Base-by-base conservation (phyloP, 2,888 invertebrate genomes). In the Hecatera dysodea region DNA sequence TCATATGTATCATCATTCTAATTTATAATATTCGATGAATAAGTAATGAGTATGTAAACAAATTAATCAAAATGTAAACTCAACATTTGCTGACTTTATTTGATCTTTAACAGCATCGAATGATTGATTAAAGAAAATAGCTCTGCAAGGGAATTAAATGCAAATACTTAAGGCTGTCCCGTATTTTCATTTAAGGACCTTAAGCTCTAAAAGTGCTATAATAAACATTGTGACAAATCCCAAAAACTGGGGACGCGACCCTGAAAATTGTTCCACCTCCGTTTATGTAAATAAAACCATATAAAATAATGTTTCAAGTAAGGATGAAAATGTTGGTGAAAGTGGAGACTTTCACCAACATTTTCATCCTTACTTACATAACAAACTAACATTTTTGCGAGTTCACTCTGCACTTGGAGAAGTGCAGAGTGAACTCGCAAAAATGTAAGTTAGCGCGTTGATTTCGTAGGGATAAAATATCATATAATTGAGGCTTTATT, bases 141-240 rank as follows among this genome's bases (percentile, higher is more conserved):
- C 42, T 24, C 9, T 24, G 17, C n/a, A 24, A 46, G 36, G 27
- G 2, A 52, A 57, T 46, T 46, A 39, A 60, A 27, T 27, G 27
- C 7, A 44, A 66, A 76, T 53, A 71, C 70, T 66, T 42, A 36
- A 69, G 9, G 19, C 12, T 33, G 15, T 39, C 22, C 5, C 24
- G 19, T 68, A 66, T 66, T 53, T 68, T 39, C 17, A 2, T 48
- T 53, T 48, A 48, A 56, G 12, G 12, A 50, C 22, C 55, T 42
- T 52, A 56, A 52, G 63, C 27, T 60, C 33, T 7, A 42, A 66
- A 66, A 57, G 22, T 52, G 19, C 46, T 46, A 48, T 75, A 15
- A 56, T 52, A 75, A 75, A 80, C 56, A 67, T 78, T 46, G 55
- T 50, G 52, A 67, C 56, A 62, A 69, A 62, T 75, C 39, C 52